Conservation (phyloP, 2,113 vertebrate species). For the Hypomesus transpacificus region DNA sequence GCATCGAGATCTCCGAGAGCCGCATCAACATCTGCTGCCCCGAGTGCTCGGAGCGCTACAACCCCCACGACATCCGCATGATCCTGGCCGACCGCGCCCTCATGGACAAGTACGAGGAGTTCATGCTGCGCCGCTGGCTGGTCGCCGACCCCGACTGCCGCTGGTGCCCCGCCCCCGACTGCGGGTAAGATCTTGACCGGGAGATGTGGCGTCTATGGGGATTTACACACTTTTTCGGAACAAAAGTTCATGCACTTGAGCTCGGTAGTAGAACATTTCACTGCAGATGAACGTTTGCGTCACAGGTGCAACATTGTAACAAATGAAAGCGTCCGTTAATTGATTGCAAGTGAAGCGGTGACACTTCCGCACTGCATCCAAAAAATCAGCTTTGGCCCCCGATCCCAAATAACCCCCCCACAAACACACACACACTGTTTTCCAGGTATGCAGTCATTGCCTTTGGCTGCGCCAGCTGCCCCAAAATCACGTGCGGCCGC, state of each 20-base stretch:
- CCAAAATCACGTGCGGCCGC: conserved; percentile 92
- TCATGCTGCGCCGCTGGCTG: conserved; percentile 96
- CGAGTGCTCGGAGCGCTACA: conserved; percentile 95
- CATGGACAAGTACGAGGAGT: conserved; percentile 99
- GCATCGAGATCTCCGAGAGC: conserved; percentile 97
- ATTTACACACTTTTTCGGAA: background rate
- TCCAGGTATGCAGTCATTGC: conserved; percentile 93
- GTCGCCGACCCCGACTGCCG: conserved; percentile 96
- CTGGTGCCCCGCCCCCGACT: conserved; percentile 98
- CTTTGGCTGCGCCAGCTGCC: conserved; percentile 97
- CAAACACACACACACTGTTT: background rate
- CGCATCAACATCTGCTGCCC: conserved; percentile 98
- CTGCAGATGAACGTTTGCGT: no score
- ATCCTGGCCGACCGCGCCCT: conserved; percentile 90
- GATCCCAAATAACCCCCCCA: background rate
- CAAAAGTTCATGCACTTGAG: no score
- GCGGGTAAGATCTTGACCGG: conserved; percentile 80
- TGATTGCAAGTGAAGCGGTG: no score
- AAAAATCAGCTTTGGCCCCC: no score
- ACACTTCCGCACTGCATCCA: no score
- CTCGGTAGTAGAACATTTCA: no score
- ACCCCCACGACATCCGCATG: conserved; percentile 93
- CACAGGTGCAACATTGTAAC: no score
- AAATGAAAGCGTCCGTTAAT: no score
- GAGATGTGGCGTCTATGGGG: background rate